phyloP scores from a whole-genome alignment of 2,113 vertebrate species.

The Neopipo cinnamomea region DNA sequence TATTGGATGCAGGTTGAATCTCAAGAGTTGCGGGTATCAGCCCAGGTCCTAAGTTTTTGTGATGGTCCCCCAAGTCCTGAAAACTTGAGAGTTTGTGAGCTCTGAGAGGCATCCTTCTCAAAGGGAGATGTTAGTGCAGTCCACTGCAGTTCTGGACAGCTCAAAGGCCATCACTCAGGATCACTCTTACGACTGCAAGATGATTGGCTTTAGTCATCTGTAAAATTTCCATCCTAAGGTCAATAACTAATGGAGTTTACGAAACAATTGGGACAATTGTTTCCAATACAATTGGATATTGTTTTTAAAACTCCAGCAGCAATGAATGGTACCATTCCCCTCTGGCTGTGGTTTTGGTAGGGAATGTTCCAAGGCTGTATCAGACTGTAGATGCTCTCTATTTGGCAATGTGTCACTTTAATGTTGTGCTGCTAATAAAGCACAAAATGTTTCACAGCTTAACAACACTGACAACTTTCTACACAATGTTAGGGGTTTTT shows the following conservation, averaged over 20 bases:
- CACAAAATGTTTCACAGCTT: background rate
- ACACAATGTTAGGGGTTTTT: background rate
- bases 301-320: background rate
- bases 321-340: background rate
- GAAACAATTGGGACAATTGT: background rate
- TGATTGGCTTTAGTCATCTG: fast-evolving
- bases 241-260: background rate
- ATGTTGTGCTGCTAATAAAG: background rate
- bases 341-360: background rate
- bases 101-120: background rate
- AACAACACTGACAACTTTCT: background rate
- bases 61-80: background rate
- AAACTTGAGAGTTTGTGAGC: background rate
- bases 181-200: background rate
- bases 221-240: background rate
- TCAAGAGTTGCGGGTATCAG: background rate
- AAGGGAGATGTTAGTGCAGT: background rate
- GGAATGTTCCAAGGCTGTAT: background rate
- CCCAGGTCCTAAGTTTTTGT: background rate
- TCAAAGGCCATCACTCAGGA: background rate
- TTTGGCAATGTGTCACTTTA: background rate
- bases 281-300: background rate
- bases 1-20: no score
- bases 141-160: background rate
- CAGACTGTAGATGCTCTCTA: background rate